These are phyloP conservation scores for Macrobrachium rosenbergii DNA, from an alignment of 1,140 invertebrate species.

Conservation along the genomic window DNA sequence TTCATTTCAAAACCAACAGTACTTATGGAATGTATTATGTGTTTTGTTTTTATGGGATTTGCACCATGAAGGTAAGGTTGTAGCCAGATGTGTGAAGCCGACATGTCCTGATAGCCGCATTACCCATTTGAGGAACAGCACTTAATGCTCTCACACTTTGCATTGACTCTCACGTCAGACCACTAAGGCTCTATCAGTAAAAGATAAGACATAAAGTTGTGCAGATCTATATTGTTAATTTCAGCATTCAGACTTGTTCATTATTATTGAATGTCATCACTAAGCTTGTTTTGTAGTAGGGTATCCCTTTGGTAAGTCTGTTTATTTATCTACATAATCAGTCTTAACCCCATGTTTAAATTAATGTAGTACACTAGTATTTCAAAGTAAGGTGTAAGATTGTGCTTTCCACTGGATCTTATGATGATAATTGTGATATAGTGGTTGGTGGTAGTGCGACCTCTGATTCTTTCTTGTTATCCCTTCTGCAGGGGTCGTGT, in stretches of 20 bases:
- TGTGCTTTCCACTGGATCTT: conserved; percentile 39
- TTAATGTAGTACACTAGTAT: conserved; percentile 1
- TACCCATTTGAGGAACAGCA: neutral
- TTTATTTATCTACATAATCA: no score
- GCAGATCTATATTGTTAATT: neutral
- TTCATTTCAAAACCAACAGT: no score
- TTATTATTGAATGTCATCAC: neutral
- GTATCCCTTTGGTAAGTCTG: conserved; percentile 29
- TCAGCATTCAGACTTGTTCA: neutral
- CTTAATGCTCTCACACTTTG: no score
- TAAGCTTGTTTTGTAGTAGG: neutral
- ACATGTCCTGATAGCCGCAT: conserved; percentile 49
- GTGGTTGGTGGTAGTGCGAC: conserved; percentile 47
- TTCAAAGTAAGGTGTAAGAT: conserved; percentile 36
- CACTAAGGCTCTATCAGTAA: neutral
- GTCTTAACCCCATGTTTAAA: no score
- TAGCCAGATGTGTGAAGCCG: conserved; percentile 47
- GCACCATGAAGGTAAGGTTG: conserved; percentile 12
- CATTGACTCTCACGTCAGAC: neutral
- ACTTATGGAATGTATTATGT: neutral
- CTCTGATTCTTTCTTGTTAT: conserved; percentile 59
- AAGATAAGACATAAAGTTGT: neutral
- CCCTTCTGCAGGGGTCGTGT: conserved; percentile 61
- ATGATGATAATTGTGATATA: neutral
- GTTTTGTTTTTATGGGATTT: neutral